phyloP scores from a whole-genome alignment of 2,888 invertebrate species.

The Pseudolycoriella hygida region DNA sequence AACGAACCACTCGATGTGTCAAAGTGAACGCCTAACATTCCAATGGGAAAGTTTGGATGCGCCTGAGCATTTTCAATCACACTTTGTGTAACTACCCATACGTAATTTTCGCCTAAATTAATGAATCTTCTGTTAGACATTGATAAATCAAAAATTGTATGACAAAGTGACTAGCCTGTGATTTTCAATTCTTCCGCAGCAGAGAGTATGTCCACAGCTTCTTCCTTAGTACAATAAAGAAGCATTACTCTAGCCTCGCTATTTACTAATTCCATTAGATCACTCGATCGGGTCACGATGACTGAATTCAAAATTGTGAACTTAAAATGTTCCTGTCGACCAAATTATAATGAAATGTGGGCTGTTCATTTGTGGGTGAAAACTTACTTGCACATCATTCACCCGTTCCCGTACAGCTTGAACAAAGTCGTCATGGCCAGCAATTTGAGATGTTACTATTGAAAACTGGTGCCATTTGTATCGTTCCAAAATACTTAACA shows the following conservation, averaged over 20 bases:
- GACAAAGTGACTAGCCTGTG: slow-evolving; percentile 16
- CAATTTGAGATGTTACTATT: slow-evolving; percentile 83
- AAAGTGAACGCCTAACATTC: slow-evolving; percentile 87
- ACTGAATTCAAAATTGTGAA: slow-evolving; percentile 78
- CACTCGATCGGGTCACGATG: slow-evolving; percentile 57
- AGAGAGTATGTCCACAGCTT: slow-evolving; percentile 62
- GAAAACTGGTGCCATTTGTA: slow-evolving; percentile 96
- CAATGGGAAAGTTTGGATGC: slow-evolving; percentile 66
- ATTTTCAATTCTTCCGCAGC: slow-evolving; percentile 30
- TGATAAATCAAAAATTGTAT: neutral
- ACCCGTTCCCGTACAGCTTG: slow-evolving; percentile 82
- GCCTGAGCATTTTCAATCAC: slow-evolving; percentile 70
- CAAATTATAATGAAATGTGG: slow-evolving; percentile 13
- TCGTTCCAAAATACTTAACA: slow-evolving; percentile 84
- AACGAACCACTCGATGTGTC: slow-evolving; percentile 70
- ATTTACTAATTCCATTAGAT: slow-evolving; percentile 65
- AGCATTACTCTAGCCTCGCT: slow-evolving; percentile 87
- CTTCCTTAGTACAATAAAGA: slow-evolving; percentile 75
- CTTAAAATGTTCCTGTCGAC: slow-evolving; percentile 39
- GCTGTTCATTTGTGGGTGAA: slow-evolving; percentile 22
- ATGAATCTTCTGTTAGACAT: neutral
- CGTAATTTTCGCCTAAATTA: slow-evolving; percentile 62
- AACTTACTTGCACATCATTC: slow-evolving; percentile 47
- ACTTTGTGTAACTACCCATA: slow-evolving; percentile 93
- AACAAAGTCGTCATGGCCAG: slow-evolving; percentile 90